These are phyloP conservation scores for Scaptomyza parva DNA, from an alignment of 2,888 invertebrate species.

Conservation along the genomic window DNA sequence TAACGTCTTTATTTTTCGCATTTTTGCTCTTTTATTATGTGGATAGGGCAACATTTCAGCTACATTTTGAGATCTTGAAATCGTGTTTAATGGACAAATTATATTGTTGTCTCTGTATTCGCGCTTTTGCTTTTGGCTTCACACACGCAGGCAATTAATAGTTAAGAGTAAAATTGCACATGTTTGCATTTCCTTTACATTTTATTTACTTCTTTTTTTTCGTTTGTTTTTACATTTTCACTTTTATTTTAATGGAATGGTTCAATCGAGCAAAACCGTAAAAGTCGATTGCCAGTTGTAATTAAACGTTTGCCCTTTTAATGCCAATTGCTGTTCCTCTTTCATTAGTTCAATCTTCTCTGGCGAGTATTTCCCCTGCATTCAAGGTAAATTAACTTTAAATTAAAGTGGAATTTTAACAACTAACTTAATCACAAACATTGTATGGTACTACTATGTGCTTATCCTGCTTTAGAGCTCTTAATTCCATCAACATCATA, in stretches of 20 bases:
- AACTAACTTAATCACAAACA: background rate
- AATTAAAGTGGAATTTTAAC: background rate
- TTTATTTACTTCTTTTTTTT: background rate
- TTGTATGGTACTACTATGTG: background rate
- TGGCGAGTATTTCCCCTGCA: background rate
- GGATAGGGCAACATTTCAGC: conserved; percentile 19
- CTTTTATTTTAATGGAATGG: conserved; percentile 28
- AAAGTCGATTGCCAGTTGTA: conserved; percentile 70
- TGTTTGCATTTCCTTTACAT: conserved; percentile 46
- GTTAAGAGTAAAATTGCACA: conserved; percentile 48
- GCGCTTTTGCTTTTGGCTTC: conserved; percentile 13
- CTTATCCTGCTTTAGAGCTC: background rate
- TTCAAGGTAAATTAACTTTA: background rate
- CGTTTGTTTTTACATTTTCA: conserved; percentile 5
- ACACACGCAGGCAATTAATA: conserved; percentile 25
- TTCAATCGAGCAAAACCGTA: conserved; percentile 21
- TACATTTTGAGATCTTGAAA: conserved; percentile 62
- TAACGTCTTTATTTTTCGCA: conserved; percentile 50
- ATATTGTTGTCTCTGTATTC: conserved; percentile 25
- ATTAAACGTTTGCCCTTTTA: conserved; percentile 65
- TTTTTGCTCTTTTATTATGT: conserved; percentile 9
- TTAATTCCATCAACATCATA: conserved; percentile 18
- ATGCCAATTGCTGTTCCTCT: conserved; percentile 41
- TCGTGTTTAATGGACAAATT: conserved; percentile 67
- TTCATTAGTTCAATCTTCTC: conserved; percentile 17